Percentiles rank a stretch among this genome's conserved stretches.
Evolutionary conservation across 1,140 invertebrate genomes (phyloP).

Genomic region (Pogonognathellus flavescens): DNA sequence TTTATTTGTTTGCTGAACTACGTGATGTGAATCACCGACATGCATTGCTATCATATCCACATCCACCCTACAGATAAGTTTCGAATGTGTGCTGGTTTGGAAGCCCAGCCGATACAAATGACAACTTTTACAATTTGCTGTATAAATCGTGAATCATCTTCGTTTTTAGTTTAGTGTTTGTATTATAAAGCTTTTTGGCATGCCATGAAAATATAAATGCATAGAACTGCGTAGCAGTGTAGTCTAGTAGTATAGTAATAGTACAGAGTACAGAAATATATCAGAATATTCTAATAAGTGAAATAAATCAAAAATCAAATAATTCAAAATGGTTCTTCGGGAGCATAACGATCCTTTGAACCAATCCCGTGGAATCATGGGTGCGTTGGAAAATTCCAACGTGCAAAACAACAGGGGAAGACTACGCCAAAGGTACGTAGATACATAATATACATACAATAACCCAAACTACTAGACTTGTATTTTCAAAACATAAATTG

Average conservation of each 20-base stretch:
- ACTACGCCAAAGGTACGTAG: constrained; percentile 60
- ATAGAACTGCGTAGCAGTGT: background rate
- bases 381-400: constrained; percentile 62
- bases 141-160: constrained; percentile 24
- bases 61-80: background rate
- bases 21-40: constrained; percentile 24
- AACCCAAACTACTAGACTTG: no score
- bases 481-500: background rate
- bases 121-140: constrained; percentile 17
- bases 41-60: background rate
- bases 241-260: background rate
- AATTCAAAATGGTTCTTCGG: constrained; percentile 62
- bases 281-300: no score
- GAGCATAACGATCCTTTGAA: constrained; percentile 62
- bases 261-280: no score
- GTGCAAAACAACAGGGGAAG: constrained; percentile 65
- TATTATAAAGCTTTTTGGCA: background rate
- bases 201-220: background rate
- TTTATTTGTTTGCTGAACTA: background rate
- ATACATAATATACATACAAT: no score
- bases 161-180: background rate
- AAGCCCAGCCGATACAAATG: background rate
- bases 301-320: no score
- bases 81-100: constrained; percentile 5
- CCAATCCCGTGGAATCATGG: constrained; percentile 64